Evolutionary conservation across 2,888 invertebrate genomes (phyloP), one percentile per base, ranked within the genome.

Genomic region (Choristoneura rosaceana): DNA sequence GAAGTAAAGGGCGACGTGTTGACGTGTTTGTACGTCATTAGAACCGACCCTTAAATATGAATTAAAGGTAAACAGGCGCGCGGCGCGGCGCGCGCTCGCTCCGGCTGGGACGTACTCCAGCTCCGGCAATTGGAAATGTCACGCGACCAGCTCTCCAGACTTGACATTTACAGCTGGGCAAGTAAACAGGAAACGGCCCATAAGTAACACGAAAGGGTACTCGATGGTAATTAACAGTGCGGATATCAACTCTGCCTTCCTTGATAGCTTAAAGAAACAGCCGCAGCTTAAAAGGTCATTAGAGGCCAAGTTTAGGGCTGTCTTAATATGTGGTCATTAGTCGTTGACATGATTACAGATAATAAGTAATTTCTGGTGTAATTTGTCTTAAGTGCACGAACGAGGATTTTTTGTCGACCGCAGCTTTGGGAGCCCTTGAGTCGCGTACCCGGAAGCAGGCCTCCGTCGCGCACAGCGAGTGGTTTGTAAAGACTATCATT

Each of bases 371-470:
- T 66, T 55, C 55, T 66, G 61, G 38, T 67, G 33, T 62, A 68
- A 71, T 71, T 71, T 58, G 52, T 9, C 10, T 17, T 10, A 1
- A 64, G 50, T 50, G 12, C 33, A 25, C 58, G 43, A 38, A 59
- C 64, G 45, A 70, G 63, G 58, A 1, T 64, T 70, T 70, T 70
- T 70, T 70, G 25, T n/a, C n/a, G n/a, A 14, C 14, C 34, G 9
- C 47, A 47, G n/a, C 47, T 34, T 60, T 17, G 52, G 38, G n/a
- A 73, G 74, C 74, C 74, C 74, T 74, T 68, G 74, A 70, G 9
- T 67, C 34, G 64, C 17, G 9, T 5, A 68, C 67, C 67, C 74
- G 74, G 74, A 74, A 74, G 61, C 45, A 12, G 25, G 34, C 41
- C 61, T 45, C 50, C 50, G 61, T 14, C 5, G 33, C 45, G 45